phyloP scores from a whole-genome alignment of 2,888 invertebrate species.

The Dicycla oo region DNA sequence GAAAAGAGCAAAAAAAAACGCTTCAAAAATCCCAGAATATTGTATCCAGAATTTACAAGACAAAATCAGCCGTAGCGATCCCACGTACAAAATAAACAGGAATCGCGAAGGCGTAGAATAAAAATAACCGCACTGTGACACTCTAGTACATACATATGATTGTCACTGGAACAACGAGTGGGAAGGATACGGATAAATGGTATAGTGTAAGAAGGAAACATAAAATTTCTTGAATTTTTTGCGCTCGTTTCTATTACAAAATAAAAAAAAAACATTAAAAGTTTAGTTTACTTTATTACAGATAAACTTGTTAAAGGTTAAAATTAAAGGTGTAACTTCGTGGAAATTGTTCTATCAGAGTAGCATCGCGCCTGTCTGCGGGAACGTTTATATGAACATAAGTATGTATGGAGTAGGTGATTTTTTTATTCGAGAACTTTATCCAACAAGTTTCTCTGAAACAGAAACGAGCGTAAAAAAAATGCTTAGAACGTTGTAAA shows the following conservation, averaged over 20 bases:
- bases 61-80: constrained; percentile 61
- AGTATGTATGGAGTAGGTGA: no score
- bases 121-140: constrained; percentile 65
- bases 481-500: no score
- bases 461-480: no score
- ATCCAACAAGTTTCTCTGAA: no score
- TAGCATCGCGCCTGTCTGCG: neutral
- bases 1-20: no score
- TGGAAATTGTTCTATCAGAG: neutral
- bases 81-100: constrained; percentile 59
- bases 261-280: no score
- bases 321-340: neutral
- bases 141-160: constrained; percentile 63
- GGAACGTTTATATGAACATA: neutral
- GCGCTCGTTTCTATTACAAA: neutral
- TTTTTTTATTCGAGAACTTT: no score
- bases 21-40: constrained; percentile 9
- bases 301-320: no score
- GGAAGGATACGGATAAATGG: constrained; percentile 11
- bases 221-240: neutral
- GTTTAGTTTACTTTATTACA: no score
- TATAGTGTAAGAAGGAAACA: neutral
- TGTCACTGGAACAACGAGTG: constrained; percentile 49
- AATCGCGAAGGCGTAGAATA: constrained; percentile 55
- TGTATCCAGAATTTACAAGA: constrained; percentile 49